phyloP scores from a whole-genome alignment of 2,888 invertebrate genomes.

The Ypsolopha scabrella region DNA sequence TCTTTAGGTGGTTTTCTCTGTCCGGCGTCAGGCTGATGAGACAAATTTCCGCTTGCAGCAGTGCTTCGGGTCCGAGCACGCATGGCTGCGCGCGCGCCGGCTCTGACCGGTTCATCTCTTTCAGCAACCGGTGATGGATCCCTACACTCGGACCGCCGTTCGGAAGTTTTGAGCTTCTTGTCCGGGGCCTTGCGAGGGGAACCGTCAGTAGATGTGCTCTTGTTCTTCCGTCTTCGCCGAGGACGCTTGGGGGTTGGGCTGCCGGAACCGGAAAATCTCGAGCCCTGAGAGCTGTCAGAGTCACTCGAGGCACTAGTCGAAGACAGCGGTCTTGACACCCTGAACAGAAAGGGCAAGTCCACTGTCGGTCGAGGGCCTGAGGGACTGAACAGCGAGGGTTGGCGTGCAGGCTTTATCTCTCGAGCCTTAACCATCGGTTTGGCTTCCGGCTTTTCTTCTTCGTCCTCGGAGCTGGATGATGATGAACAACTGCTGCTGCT shows the following conservation, averaged over 20 bases:
- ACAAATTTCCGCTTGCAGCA: slow-evolving; percentile 76
- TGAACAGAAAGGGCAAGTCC: slow-evolving; percentile 85
- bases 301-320: slow-evolving; percentile 73
- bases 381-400: slow-evolving; percentile 54
- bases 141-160: slow-evolving; percentile 80
- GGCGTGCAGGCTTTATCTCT: slow-evolving; percentile 49
- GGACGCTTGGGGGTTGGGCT: slow-evolving; percentile 55
- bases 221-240: slow-evolving; percentile 48
- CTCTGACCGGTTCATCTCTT: slow-evolving; percentile 78
- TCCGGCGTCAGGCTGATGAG: slow-evolving; percentile 71
- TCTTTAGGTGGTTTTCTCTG: slow-evolving; percentile 61
- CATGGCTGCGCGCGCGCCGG: slow-evolving; percentile 59
- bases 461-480: slow-evolving; percentile 73
- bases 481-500: slow-evolving; percentile 70
- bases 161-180: slow-evolving; percentile 88
- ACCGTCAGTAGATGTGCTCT: slow-evolving; percentile 31
- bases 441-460: slow-evolving; percentile 47
- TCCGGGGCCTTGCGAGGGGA: slow-evolving; percentile 69
- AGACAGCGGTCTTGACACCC: slow-evolving; percentile 78
- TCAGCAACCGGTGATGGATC: slow-evolving; percentile 79
- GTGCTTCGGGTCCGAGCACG: slow-evolving; percentile 77
- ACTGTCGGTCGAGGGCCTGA: slow-evolving; percentile 64
- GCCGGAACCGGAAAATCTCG: slow-evolving; percentile 44
- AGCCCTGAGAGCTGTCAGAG: slow-evolving; percentile 64
- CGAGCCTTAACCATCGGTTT: slow-evolving; percentile 56